These are phyloP conservation scores for Clarias pachynema DNA, from an alignment of 2,797 vertebrate species.

Conservation along the genomic window DNA sequence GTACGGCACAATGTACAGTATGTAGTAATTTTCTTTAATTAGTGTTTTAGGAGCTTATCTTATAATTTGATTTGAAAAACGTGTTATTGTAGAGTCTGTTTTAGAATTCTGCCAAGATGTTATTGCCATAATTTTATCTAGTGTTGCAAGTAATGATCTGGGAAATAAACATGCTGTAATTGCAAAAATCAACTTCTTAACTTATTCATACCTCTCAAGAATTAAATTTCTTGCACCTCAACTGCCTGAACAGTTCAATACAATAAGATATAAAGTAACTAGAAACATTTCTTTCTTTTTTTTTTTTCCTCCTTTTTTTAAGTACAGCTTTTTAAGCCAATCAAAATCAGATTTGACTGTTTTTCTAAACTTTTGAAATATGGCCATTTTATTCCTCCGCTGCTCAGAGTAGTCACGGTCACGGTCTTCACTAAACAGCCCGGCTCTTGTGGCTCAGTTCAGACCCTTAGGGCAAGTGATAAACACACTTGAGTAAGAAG, in stretches of 20 bases:
- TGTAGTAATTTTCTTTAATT: background rate
- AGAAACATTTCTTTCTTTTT: background rate
- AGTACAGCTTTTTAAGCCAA: background rate
- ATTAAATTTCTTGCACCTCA: background rate
- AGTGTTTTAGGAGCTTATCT: background rate
- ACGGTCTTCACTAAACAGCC: slow-evolving; percentile 56
- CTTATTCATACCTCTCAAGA: background rate
- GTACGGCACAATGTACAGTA: background rate
- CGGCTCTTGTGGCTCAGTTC: slow-evolving; percentile 37
- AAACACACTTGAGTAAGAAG: slow-evolving; percentile 52
- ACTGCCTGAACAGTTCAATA: background rate
- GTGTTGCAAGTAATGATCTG: background rate
- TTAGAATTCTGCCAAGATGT: background rate
- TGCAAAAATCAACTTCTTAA: background rate
- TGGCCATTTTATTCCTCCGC: slow-evolving; percentile 37
- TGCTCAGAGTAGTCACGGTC: slow-evolving; percentile 52
- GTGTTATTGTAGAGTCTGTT: background rate
- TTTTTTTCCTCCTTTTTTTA: background rate
- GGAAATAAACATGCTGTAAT: background rate
- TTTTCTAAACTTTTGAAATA: slow-evolving; percentile 53
- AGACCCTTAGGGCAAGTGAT: slow-evolving; percentile 49
- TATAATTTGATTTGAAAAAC: background rate
- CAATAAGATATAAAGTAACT: background rate
- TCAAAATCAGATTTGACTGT: slow-evolving; percentile 37
- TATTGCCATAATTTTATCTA: background rate